Evolutionary conservation across 2,888 invertebrate species (phyloP), one percentile per base, ranked within the genome.

Genomic region (Mayetiola destructor): DNA sequence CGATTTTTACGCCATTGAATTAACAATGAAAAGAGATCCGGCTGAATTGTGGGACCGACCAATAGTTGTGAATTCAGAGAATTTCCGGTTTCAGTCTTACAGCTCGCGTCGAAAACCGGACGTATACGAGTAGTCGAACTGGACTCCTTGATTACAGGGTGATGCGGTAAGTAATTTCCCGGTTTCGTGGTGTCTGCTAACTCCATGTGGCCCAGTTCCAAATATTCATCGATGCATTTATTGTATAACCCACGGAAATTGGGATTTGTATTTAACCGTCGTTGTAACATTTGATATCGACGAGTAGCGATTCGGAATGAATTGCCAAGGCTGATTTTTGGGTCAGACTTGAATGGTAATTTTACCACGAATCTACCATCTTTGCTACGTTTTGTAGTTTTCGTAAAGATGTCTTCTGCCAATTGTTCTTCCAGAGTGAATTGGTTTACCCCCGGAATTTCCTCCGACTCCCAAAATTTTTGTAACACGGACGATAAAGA

Each of bases 21-120:
- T 8, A 62, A 29, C 3, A 61, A 61, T 29, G 59, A 55, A 10
- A 59, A 56, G 1, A 68, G 48, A 40, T 64, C 61, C 9, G 60
- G 56, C 57, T 66, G 65, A 9, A 66, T 29, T 2, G 58, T 59
- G 1, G 66, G 66, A 1, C 67, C 68, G 3, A 62, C 58, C 40
- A 61, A 55, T 39, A 66, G 60, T 5, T 59, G 55, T 4, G 63
- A 63, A 58, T 66, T 68, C 8, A 65, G 56, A 21, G 63, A 62
- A 8, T 60, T 36, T 1, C 64, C 62, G 6, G 60, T 55, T 18
- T 52, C 30, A 27, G 60, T 61, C 57, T 62, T 62, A 4, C 56
- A 55, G 1, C 60, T 60, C 14, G 58, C 60, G 18, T 61, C 59
- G 30, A 60, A 61, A 20, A 59, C 59, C 2, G 60, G 56, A 16